Conservation (phyloP, 2,888 invertebrate species). For the Ophion ventricosus region DNA sequence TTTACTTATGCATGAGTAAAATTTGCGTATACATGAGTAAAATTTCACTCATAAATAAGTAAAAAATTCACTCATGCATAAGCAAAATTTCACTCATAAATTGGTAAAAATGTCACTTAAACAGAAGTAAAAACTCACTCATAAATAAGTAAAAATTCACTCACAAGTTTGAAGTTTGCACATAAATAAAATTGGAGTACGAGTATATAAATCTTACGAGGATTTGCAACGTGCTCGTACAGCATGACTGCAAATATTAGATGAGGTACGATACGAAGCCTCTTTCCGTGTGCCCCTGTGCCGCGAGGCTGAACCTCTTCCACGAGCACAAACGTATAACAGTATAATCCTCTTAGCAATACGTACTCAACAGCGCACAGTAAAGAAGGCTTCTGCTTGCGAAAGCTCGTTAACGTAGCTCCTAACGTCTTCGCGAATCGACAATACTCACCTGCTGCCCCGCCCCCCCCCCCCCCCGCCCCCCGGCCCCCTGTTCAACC, state of each 20-base stretch:
- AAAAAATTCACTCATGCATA: too few relatives aligned
- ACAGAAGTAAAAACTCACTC: too few relatives aligned
- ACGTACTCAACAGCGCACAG: slow-evolving; percentile 56
- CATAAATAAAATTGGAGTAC: not conserved
- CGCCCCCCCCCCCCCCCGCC: too few relatives aligned
- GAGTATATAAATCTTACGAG: not conserved
- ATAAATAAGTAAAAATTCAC: too few relatives aligned
- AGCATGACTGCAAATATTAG: slow-evolving; percentile 14
- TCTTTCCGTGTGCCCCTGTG: slow-evolving; percentile 54
- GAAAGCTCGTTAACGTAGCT: slow-evolving; percentile 57
- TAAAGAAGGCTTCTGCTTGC: slow-evolving; percentile 65
- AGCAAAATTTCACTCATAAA: too few relatives aligned
- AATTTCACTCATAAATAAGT: too few relatives aligned
- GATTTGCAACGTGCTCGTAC: not conserved
- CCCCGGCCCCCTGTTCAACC: slow-evolving; percentile 13
- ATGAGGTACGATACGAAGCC: slow-evolving; percentile 28
- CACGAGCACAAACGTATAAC: slow-evolving; percentile 74
- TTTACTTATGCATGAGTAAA: too few relatives aligned
- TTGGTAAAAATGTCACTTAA: too few relatives aligned
- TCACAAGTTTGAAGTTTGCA: not conserved
- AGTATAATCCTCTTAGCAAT: slow-evolving; percentile 72
- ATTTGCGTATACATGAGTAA: too few relatives aligned
- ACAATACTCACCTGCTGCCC: not conserved
- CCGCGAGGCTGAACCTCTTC: slow-evolving; percentile 74
- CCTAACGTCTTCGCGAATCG: not conserved